These are phyloP conservation scores for Drosophila meridiana DNA, from an alignment of 2,888 invertebrate genomes.

Conservation along the genomic window DNA sequence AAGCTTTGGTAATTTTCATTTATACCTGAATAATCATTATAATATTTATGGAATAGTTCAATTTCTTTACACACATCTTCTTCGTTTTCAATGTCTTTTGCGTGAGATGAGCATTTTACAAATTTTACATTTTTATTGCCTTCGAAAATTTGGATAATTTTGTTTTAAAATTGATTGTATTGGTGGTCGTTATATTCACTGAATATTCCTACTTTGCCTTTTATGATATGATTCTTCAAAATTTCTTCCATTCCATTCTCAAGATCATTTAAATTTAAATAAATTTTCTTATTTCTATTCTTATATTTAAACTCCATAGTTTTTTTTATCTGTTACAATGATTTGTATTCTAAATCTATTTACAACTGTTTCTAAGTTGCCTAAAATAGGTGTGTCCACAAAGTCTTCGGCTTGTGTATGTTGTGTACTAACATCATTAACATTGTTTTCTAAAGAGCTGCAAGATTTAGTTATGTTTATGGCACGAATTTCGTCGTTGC, in stretches of 20 bases:
- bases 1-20: no score
- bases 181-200: neutral
- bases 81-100: no score
- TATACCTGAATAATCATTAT: no score
- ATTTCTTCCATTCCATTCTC: neutral
- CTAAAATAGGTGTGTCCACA: neutral
- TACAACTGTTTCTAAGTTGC: neutral
- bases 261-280: neutral
- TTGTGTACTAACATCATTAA: neutral
- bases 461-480: neutral
- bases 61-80: no score
- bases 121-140: neutral
- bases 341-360: neutral
- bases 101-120: no score
- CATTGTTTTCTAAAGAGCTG: neutral
- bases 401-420: neutral
- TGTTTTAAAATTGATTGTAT: neutral
- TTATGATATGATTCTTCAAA: neutral
- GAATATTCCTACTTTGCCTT: neutral
- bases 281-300: neutral
- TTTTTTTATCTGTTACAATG: neutral
- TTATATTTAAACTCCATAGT: neutral
- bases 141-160: no score
- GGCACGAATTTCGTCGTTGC: neutral
- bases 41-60: no score